Conservation (phyloP, 2,888 invertebrate species). For the Xylota segnis region DNA sequence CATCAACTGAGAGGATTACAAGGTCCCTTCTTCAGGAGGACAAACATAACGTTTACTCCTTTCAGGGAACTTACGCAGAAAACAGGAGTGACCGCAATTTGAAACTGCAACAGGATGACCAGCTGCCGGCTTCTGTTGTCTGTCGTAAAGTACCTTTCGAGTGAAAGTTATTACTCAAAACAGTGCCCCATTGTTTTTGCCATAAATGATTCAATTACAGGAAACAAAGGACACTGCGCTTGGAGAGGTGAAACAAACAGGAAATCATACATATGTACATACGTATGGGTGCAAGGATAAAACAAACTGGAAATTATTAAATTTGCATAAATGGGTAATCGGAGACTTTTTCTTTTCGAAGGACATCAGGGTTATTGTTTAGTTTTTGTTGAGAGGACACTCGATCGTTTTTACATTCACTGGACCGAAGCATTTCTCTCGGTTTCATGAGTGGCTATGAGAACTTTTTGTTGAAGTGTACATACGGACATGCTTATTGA, state of each 20-base stretch:
- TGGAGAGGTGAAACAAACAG: not conserved
- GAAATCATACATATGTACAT: no score
- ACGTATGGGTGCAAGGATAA: not conserved
- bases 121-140: slow-evolving; percentile 57
- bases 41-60: slow-evolving; percentile 54
- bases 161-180: slow-evolving; percentile 76
- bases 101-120: slow-evolving; percentile 64
- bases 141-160: slow-evolving; percentile 64
- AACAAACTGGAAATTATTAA: slow-evolving; percentile 47
- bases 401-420: slow-evolving; percentile 52
- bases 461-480: not conserved
- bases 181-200: slow-evolving; percentile 56
- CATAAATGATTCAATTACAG: slow-evolving; percentile 72
- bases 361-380: not conserved
- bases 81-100: slow-evolving; percentile 76
- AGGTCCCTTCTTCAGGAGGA: slow-evolving; percentile 61
- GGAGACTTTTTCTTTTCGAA: slow-evolving; percentile 39
- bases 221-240: slow-evolving; percentile 59
- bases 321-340: slow-evolving; percentile 74
- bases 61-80: slow-evolving; percentile 23
- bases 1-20: slow-evolving; percentile 62
- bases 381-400: slow-evolving; percentile 22
- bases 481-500: no score
- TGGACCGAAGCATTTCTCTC: slow-evolving; percentile 31
- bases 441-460: not conserved